Evolutionary conservation across 2,113 vertebrate species (phyloP).

Genomic region (Mobula birostris): DNA sequence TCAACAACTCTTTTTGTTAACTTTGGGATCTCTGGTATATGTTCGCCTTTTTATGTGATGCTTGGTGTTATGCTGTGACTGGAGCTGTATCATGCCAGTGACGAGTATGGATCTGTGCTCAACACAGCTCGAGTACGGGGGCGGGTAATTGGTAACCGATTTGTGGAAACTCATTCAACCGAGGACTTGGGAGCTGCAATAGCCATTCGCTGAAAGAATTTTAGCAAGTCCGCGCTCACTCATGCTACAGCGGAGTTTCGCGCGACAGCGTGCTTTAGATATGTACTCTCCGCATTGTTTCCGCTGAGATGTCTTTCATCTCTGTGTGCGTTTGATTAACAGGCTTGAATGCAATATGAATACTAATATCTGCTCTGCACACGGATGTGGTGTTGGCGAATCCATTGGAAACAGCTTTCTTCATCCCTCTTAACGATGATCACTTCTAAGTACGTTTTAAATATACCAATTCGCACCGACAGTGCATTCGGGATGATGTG

Average conservation of each 20-base stretch:
- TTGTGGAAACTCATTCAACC: conserved; percentile 31
- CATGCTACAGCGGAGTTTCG: not conserved
- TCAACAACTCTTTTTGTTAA: not conserved
- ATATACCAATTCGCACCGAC: not conserved
- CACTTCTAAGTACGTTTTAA: no score
- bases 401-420: not conserved
- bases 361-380: not conserved
- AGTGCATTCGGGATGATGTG: not conserved
- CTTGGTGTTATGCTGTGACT: not conserved
- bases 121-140: not conserved
- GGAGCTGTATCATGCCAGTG: conserved; percentile 20
- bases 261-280: not conserved
- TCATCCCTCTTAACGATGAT: not conserved
- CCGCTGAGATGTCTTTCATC: not conserved
- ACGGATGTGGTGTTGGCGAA: not conserved
- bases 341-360: not conserved
- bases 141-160: conserved; percentile 35
- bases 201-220: not conserved
- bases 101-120: not conserved
- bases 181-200: not conserved
- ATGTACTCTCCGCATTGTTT: not conserved
- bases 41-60: not conserved
- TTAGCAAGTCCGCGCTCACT: not conserved
- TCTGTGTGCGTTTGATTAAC: not conserved
- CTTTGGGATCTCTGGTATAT: not conserved